Conservation (phyloP, 2,888 invertebrate genomes). For the Trissoscelio sp. region DNA sequence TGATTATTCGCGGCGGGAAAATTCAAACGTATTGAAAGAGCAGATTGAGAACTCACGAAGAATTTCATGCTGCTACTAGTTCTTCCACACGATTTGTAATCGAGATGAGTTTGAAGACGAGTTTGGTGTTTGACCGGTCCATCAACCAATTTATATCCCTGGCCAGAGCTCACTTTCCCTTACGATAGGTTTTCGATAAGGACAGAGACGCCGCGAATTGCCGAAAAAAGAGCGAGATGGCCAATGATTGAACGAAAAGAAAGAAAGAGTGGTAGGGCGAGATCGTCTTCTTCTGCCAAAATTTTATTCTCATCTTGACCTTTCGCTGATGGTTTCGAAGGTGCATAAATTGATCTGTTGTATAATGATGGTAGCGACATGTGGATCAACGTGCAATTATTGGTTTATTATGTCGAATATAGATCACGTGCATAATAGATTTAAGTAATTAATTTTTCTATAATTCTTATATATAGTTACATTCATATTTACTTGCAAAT, state of each 20-base stretch:
- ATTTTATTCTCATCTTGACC: slow-evolving; percentile 78
- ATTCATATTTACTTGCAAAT: too few relatives aligned
- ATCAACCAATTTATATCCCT: slow-evolving; percentile 78
- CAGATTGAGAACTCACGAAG: slow-evolving; percentile 76
- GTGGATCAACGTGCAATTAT: slow-evolving; percentile 19
- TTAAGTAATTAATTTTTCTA: too few relatives aligned
- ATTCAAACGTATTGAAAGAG: slow-evolving; percentile 9
- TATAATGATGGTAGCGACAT: slow-evolving; percentile 69
- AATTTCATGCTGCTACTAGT: slow-evolving; percentile 77
- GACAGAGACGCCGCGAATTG: slow-evolving; percentile 54
- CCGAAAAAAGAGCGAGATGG: slow-evolving; percentile 55
- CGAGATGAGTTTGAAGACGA: slow-evolving; percentile 74
- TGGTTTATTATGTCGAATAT: too few relatives aligned
- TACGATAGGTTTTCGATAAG: slow-evolving; percentile 69
- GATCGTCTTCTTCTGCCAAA: slow-evolving; percentile 75
- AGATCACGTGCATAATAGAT: too few relatives aligned
- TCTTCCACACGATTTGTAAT: slow-evolving; percentile 63
- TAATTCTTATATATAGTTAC: too few relatives aligned
- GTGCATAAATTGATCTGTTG: slow-evolving; percentile 74
- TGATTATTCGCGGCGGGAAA: slow-evolving; percentile 15
- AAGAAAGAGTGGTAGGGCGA: slow-evolving; percentile 67
- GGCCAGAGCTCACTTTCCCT: slow-evolving; percentile 76
- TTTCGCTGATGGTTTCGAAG: slow-evolving; percentile 73
- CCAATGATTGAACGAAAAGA: slow-evolving; percentile 54
- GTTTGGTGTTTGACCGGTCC: slow-evolving; percentile 71